Evolutionary conservation across 2,888 invertebrate genomes (phyloP).

Genomic region (Lingula anatina): DNA sequence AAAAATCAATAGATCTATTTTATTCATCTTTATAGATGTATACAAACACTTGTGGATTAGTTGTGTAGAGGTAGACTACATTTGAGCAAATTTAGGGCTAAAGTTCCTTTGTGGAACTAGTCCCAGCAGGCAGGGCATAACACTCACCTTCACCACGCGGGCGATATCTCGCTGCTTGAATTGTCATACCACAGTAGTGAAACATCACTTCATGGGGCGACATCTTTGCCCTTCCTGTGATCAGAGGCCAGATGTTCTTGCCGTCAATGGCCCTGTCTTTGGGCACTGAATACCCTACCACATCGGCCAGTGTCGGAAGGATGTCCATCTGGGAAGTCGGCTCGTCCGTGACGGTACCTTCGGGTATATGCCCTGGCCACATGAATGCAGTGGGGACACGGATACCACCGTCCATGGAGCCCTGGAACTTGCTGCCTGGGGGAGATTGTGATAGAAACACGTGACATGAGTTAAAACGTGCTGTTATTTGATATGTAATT

Average conservation of each 20-base stretch:
- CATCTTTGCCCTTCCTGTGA: neutral
- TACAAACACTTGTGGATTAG: too few species aligned
- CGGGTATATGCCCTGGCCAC: conserved; percentile 20
- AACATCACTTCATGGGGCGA: conserved; percentile 2
- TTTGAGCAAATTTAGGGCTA: too few species aligned
- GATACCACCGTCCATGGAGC: conserved; percentile 26
- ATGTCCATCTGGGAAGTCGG: conserved; percentile 30
- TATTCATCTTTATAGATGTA: too few species aligned
- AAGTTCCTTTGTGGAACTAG: too few species aligned
- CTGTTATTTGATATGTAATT: too few species aligned
- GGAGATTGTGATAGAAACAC: too few species aligned
- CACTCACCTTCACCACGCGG: too few species aligned
- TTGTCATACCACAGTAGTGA: conserved; percentile 3
- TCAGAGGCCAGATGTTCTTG: neutral
- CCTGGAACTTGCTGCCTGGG: conserved; percentile 23
- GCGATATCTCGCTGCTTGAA: conserved; percentile 1
- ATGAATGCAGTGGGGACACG: conserved; percentile 27
- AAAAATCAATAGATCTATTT: too few species aligned
- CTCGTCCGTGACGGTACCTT: conserved; percentile 9
- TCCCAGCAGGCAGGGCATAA: too few species aligned
- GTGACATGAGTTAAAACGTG: too few species aligned
- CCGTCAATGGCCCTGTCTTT: conserved; percentile 1
- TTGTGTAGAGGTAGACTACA: too few species aligned
- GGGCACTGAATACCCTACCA: conserved; percentile 11
- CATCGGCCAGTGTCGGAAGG: conserved; percentile 26